These are phyloP conservation scores for Peromyscus attwateri DNA, from an alignment of 2,797 vertebrate species.

Conservation along the genomic window DNA sequence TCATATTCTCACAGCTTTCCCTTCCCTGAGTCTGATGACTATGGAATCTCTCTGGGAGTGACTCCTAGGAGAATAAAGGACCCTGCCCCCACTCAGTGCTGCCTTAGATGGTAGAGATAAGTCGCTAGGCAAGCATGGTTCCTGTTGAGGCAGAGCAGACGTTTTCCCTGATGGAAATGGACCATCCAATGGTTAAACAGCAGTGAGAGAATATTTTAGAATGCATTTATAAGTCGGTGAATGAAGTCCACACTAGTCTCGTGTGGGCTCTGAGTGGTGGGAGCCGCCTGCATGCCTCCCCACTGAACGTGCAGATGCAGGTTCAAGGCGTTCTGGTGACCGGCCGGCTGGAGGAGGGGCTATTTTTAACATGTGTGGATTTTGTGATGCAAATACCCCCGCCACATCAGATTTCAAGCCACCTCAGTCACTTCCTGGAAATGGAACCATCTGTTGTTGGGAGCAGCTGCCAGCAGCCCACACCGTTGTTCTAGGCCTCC, in stretches of 20 bases:
- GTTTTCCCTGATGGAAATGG: slow-evolving; percentile 2
- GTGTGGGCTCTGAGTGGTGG: background rate
- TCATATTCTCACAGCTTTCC: background rate
- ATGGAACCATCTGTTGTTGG: background rate
- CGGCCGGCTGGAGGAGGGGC: no score
- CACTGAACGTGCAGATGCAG: background rate
- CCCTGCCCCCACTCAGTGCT: background rate
- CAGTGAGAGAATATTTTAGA: background rate
- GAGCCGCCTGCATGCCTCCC: background rate
- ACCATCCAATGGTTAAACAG: background rate
- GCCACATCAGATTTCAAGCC: background rate
- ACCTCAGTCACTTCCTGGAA: slow-evolving; percentile 35
- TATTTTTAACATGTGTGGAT: background rate
- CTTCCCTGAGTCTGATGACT: background rate
- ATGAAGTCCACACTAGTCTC: background rate
- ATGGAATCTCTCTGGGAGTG: background rate
- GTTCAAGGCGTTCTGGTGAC: background rate
- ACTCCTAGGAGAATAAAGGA: background rate
- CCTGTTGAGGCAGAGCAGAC: background rate
- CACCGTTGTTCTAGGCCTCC: background rate
- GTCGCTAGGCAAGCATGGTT: background rate
- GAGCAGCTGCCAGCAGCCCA: background rate
- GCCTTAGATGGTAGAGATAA: background rate
- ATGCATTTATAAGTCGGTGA: background rate
- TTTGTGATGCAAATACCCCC: background rate